A percentile compares a stretch with the other conserved stretches of the same genome.
Conservation (phyloP, 2,888 invertebrate genomes). For the Copidosoma aretas region DNA sequence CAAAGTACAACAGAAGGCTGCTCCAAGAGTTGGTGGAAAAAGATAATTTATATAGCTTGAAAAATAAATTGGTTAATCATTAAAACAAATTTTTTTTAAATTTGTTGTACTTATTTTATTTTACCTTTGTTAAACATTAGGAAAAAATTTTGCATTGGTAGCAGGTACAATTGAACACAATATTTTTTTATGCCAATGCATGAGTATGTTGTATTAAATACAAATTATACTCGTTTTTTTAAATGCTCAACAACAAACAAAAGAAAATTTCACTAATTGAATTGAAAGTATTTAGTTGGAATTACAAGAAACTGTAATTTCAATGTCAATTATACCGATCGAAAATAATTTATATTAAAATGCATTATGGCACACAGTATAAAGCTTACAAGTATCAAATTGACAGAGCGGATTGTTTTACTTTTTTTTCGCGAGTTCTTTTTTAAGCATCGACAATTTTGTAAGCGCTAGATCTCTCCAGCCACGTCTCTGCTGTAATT, state of each 20-base stretch:
- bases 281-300: no score
- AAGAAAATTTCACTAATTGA: no score
- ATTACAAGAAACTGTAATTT: no score
- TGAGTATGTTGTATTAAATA: no score
- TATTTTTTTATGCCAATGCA: no score
- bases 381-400: background rate
- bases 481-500: slow-evolving; percentile 74
- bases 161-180: no score
- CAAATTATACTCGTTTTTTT: no score
- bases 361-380: no score
- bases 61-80: slow-evolving; percentile 49
- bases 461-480: slow-evolving; percentile 87
- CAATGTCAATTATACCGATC: no score
- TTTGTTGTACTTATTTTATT: background rate
- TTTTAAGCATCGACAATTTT: slow-evolving; percentile 79
- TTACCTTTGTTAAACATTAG: background rate
- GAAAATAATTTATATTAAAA: no score
- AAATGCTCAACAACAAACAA: no score
- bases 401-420: background rate
- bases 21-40: slow-evolving; percentile 96
- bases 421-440: slow-evolving; percentile 66
- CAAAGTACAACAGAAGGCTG: slow-evolving; percentile 86
- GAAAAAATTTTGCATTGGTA: background rate
- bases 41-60: slow-evolving; percentile 72
- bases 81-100: slow-evolving; percentile 20